Evolutionary conservation across 1,140 invertebrate species (phyloP).

Genomic region (Drosophila nebulosa): DNA sequence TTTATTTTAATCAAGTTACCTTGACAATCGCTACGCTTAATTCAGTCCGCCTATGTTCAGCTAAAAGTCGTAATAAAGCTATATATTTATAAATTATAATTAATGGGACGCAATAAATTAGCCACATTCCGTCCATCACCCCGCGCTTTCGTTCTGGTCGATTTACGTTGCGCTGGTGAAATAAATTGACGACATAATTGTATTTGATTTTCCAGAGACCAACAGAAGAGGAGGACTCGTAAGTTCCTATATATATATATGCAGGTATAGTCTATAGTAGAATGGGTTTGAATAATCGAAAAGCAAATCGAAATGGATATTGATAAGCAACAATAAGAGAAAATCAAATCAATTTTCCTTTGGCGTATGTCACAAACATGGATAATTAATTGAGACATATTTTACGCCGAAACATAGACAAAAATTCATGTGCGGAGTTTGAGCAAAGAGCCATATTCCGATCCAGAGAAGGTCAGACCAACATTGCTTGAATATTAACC

Average conservation of each 20-base stretch:
- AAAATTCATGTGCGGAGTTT: slow-evolving; percentile 5
- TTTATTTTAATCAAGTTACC: neutral
- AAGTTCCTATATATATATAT: neutral
- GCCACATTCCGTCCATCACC: slow-evolving; percentile 3
- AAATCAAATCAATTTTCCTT: slow-evolving; percentile 41
- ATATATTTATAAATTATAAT: slow-evolving; percentile 33
- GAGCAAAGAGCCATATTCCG: neutral
- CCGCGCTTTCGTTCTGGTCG: slow-evolving; percentile 18
- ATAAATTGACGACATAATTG: slow-evolving; percentile 36
- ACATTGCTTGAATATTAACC: slow-evolving; percentile 33
- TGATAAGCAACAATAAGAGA: slow-evolving; percentile 41
- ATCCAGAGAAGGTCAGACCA: neutral
- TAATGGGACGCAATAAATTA: slow-evolving; percentile 47
- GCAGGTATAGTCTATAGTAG: neutral
- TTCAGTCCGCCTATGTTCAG: neutral
- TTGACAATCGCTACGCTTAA: neutral
- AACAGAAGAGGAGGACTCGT: neutral
- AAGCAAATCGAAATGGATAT: slow-evolving; percentile 22
- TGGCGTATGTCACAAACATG: slow-evolving; percentile 47
- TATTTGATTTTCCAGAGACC: slow-evolving; percentile 33
- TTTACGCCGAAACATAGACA: slow-evolving; percentile 21
- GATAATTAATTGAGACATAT: slow-evolving; percentile 74
- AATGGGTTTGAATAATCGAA: slow-evolving; percentile 31
- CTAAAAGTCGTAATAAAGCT: neutral
- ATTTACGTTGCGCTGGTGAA: slow-evolving; percentile 9